A percentile compares a stretch with the other conserved stretches of the same genome.
These are phyloP conservation scores for Caenorhabditis sp. DNA, from an alignment of 2,888 invertebrate genomes.

Conservation along the genomic window DNA sequence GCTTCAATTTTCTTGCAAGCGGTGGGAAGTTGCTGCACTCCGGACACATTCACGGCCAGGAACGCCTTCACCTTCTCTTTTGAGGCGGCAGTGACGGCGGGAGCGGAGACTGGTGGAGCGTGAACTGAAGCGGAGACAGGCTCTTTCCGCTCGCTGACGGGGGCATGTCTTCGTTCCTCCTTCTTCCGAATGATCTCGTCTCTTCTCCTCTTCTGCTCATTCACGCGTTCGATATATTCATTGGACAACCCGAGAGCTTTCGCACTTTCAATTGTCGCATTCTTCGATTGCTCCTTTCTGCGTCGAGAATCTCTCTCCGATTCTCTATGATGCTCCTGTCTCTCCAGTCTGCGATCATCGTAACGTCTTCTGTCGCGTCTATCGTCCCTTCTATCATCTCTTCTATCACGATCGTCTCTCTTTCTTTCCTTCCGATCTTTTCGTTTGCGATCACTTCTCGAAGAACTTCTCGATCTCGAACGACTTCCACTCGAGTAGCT, in stretches of 20 bases:
- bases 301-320: slow-evolving; percentile 9
- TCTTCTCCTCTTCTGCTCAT: slow-evolving; percentile 74
- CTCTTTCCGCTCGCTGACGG: slow-evolving; percentile 9
- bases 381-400: slow-evolving; percentile 6
- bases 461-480: slow-evolving; percentile 50
- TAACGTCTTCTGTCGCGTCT: slow-evolving; percentile 32
- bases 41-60: slow-evolving; percentile 71
- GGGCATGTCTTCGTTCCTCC: slow-evolving; percentile 58
- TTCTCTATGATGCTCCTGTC: slow-evolving; percentile 9
- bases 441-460: slow-evolving; percentile 49
- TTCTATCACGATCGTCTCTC: slow-evolving; percentile 12
- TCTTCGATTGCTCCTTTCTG: slow-evolving; percentile 23
- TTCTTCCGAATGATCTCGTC: slow-evolving; percentile 72
- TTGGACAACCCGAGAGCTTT: slow-evolving; percentile 74
- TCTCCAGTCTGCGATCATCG: slow-evolving; percentile 23
- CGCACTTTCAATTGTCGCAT: slow-evolving; percentile 68
- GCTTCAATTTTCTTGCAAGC: slow-evolving; percentile 62
- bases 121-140: neutral
- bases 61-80: slow-evolving; percentile 66
- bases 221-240: slow-evolving; percentile 75
- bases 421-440: slow-evolving; percentile 21
- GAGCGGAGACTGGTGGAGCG: neutral
- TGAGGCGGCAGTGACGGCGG: neutral
- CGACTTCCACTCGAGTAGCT: slow-evolving; percentile 36
- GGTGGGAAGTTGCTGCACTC: slow-evolving; percentile 63